These are phyloP conservation scores for Penaeus chinensis DNA, from an alignment of 1,140 invertebrate genomes.

Conservation along the genomic window DNA sequence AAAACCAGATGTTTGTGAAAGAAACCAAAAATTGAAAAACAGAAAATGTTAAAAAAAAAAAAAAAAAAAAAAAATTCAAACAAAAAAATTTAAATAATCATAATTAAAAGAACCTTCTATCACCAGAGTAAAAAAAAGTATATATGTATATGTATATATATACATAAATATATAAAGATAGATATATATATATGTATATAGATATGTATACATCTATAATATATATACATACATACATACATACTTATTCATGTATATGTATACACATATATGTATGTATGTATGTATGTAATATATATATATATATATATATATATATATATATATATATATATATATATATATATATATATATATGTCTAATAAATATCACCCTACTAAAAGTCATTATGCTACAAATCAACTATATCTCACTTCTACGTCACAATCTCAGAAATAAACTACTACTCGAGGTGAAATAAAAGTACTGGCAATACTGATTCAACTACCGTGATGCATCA, in stretches of 20 bases:
- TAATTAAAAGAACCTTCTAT: constrained; percentile 27
- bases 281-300: constrained; percentile 1
- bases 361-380: no score
- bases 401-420: no score
- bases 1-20: no score
- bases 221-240: neutral
- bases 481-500: no score
- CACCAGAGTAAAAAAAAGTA: constrained; percentile 36
- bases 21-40: constrained; percentile 7
- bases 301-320: neutral
- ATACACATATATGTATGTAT: constrained; percentile 15
- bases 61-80: neutral
- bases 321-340: no score
- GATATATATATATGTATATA: neutral
- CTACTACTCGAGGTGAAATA: no score
- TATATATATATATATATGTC: no score
- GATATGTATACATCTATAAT: no score
- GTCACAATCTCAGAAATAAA: no score
- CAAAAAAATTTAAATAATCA: neutral
- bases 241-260: neutral
- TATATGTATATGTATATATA: neutral
- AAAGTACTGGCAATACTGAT: no score
- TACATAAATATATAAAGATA: neutral
- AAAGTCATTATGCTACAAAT: no score
- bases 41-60: neutral